These are phyloP conservation scores for Formica exsecta DNA, from an alignment of 1,140 invertebrate genomes.

Conservation along the genomic window DNA sequence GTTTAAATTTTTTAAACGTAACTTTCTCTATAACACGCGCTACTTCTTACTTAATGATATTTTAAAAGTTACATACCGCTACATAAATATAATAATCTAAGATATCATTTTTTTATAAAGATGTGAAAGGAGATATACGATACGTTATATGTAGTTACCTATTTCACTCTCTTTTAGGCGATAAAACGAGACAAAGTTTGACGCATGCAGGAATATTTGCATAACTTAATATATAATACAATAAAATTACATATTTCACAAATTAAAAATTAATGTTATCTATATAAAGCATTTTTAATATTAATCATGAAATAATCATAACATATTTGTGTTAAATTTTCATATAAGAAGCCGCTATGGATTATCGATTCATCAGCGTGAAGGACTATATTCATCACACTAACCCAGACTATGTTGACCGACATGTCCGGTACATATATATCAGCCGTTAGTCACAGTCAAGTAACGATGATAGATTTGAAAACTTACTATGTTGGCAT, in stretches of 20 bases:
- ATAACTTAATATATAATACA: too few species aligned
- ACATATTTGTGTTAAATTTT: not conserved
- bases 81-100: not conserved
- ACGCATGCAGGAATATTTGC: too few species aligned
- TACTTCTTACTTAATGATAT: not conserved
- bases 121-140: not conserved
- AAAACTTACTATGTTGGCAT: conserved; percentile 9
- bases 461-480: conserved; percentile 27
- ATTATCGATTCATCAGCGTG: not conserved
- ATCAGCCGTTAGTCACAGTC: conserved; percentile 9
- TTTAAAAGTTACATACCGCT: not conserved
- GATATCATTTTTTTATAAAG: not conserved
- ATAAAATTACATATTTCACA: not conserved
- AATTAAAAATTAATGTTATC: not conserved
- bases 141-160: not conserved
- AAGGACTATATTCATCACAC: conserved; percentile 28
- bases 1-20: not conserved
- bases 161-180: not conserved
- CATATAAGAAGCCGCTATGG: not conserved
- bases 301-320: conserved; percentile 2
- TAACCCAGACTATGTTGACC: not conserved
- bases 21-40: not conserved
- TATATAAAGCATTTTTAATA: not conserved
- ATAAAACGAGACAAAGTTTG: not conserved
- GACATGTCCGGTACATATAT: not conserved